A percentile compares a stretch with the other conserved stretches of the same genome.
These are phyloP conservation scores for Microplitis demolitor DNA, from an alignment of 1,140 invertebrate species.

Conservation along the genomic window DNA sequence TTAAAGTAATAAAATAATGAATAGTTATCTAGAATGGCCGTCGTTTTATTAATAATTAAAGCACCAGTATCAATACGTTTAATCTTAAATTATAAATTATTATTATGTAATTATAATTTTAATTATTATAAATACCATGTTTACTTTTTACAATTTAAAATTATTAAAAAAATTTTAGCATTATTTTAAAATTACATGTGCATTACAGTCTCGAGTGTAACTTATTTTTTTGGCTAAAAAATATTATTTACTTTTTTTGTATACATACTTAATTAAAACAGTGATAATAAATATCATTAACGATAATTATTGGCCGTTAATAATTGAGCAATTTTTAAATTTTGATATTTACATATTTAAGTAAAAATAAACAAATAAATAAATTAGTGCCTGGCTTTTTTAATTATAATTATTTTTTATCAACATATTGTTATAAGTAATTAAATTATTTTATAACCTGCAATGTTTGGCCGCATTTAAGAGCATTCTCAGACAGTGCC, in stretches of 20 bases:
- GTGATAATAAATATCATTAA: no score
- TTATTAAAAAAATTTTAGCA: neutral
- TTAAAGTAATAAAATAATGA: neutral
- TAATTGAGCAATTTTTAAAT: neutral
- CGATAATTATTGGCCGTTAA: neutral
- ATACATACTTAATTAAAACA: neutral
- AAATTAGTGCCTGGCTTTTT: neutral
- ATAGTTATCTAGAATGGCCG: neutral
- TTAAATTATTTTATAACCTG: neutral
- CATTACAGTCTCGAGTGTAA: neutral
- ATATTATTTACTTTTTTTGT: neutral
- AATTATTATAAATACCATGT: neutral
- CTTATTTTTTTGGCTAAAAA: neutral
- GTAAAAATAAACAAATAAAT: neutral
- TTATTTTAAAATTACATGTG: neutral
- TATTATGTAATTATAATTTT: neutral
- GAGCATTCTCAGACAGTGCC: no score
- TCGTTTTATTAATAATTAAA: neutral
- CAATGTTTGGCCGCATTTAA: neutral
- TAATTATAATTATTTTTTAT: no score
- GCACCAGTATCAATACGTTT: neutral
- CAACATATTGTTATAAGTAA: no score
- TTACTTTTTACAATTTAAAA: neutral
- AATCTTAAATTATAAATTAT: neutral
- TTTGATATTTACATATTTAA: constrained; percentile 1